A percentile compares a stretch with the other conserved stretches of the same genome.
These are phyloP conservation scores for Paramormyrops hopkinsi DNA, from an alignment of 2,797 vertebrate species.

Conservation along the genomic window DNA sequence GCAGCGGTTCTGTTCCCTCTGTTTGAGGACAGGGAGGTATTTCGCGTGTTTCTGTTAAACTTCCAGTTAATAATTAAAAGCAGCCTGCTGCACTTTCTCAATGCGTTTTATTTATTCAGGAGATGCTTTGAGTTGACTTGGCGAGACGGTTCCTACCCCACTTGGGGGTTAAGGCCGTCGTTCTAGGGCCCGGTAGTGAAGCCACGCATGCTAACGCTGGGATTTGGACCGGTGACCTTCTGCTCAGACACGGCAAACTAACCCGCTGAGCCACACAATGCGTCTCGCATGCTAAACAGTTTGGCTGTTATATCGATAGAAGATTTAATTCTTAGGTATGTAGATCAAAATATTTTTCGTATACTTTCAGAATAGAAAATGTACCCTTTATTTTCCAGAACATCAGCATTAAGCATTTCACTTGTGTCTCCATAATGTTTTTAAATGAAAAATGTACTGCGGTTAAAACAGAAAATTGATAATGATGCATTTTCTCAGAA, in stretches of 20 bases:
- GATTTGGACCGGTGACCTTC: not conserved
- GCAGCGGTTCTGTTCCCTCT: not conserved
- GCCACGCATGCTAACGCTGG: not conserved
- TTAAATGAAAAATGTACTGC: not conserved
- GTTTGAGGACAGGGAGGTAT: not conserved
- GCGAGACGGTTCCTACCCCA: not conserved
- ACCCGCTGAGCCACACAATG: not conserved
- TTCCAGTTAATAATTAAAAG: not conserved
- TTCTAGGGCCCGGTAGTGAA: not conserved
- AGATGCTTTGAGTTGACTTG: not conserved
- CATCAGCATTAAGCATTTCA: not conserved
- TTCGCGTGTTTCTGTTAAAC: not conserved
- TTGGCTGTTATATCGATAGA: not conserved
- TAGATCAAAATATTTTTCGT: not conserved
- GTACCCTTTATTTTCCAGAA: not conserved
- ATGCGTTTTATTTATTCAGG: not conserved
- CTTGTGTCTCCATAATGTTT: not conserved
- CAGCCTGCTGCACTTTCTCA: not conserved
- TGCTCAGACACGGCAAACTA: not conserved
- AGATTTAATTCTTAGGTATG: not conserved
- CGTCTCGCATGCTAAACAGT: not conserved
- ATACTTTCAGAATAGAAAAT: not conserved
- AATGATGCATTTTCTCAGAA: not conserved
- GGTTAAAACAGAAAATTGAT: not conserved
- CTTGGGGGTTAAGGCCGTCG: not conserved